Base-by-base conservation (phyloP, 2,888 invertebrate genomes). In the Synanthedon tipuliformis region DNA sequence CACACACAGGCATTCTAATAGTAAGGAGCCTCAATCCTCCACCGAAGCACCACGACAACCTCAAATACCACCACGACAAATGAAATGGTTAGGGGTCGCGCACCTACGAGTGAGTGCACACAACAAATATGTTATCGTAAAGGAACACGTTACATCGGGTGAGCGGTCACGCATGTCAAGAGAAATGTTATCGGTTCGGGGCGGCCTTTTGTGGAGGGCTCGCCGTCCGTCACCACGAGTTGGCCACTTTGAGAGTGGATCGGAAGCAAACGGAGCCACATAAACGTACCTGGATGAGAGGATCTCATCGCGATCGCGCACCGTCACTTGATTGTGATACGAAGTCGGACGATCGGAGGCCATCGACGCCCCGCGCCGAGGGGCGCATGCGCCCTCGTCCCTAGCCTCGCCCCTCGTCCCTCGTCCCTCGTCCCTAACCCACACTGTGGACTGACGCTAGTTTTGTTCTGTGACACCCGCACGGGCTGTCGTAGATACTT, bases 261-360 rank as follows among this genome's bases (percentile, higher is more conserved):
- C 34, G 53, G 23, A 50, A 49, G 48, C 51, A 51, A 52, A 48
- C 53, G 54, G 45, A 15, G 45, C 45, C 10, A 34, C 34, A 34
- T 10, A 34, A 34, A 53, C 59, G 56, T 58, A 60, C 61, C 61
- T 61, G 63, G 50, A 55, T 58, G 54, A 52, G 59, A 53, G 51
- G 57, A 55, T 56, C 62, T 59, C 59, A 56, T 58, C 62, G 66
- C 64, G 65, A 53, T 52, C 51, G 60, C 59, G 56, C 56, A 55
- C 57, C 34, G 50, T 50, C 27, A 50, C 34, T 27, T 50, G 27
- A 50, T 10, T 15, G n/a, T 15, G 61, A 59, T 63, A 34, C 62
- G 61, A 62, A 56, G 57, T 56, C 53, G 51, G 34, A 0, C 40
- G 11, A 41, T 13, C 50, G 40, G 51, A 48, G 50, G 56, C 52